Evolutionary conservation across 1,140 invertebrate species (phyloP), one percentile per base, ranked within the genome.

Genomic region (Eurytemora carolleeae): DNA sequence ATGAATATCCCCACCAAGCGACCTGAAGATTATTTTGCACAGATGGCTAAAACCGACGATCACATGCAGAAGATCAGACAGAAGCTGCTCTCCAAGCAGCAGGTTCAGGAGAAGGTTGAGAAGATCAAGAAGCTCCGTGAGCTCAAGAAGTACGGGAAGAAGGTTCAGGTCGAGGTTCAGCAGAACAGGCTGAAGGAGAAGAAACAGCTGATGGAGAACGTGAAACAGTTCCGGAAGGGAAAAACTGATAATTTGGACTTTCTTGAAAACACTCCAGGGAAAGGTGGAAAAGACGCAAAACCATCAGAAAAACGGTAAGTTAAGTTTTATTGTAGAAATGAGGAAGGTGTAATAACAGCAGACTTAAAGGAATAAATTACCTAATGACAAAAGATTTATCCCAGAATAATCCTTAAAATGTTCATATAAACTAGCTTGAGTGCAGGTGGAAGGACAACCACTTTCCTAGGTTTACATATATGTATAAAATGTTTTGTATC

Each of bases 41-140:
- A 98, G 78, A 98, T 98, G 95, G 89, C 89, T 1, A 99, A 99
- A 72, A 79, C 86, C 56, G 95, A 99, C 75, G 78, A 81, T 52
- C 95, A 98, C 66, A 99, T 99, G 95, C 87, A 95, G 69, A 96
- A 93, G 78, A 82, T 97, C 0, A 78, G 90, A 56, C 77, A 84
- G 68, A 84, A 84, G 68, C 70, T 97, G 1, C 76, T 90, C 71
- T 80, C 85, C 54, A 89, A 92, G 70, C 84, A 97, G 69, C 76
- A 80, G 12, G 79, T 81, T 12, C 80, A 86, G 57, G 86, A 93
- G 65, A 79, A 84, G 66, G 83, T 83, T 1, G 91, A 97, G 71
- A 88, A 89, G 69, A 83, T 90, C 0, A 80, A 86, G 66, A 87
- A 94, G 69, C 73, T 96, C 0, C 77, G 94, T 61, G 81, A 87